Conservation (phyloP, 2,888 invertebrate genomes). For the Philopedon plagiatum region DNA sequence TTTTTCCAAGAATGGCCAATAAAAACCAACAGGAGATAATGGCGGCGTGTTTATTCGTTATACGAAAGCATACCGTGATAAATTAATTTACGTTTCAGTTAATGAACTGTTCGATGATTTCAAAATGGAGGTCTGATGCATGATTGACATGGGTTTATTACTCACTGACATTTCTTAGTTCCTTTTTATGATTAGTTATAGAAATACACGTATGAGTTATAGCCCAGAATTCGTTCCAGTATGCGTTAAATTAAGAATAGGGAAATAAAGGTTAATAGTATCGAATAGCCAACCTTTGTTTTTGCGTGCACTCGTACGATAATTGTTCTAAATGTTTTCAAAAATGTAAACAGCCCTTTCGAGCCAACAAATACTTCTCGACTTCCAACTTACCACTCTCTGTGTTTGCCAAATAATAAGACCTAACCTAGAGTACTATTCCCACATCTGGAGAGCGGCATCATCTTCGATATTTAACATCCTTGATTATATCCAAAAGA, state of each 20-base stretch:
- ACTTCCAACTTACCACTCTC: too few species aligned
- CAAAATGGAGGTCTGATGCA: slow-evolving; percentile 27
- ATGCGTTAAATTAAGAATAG: neutral
- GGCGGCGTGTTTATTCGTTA: slow-evolving; percentile 1
- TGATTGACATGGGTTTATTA: slow-evolving; percentile 40
- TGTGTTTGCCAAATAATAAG: too few species aligned
- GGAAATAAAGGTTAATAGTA: neutral
- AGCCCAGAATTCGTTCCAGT: neutral
- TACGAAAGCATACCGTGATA: slow-evolving; percentile 10
- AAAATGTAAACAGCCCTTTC: too few species aligned
- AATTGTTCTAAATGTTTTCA: too few species aligned
- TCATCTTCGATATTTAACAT: too few species aligned
- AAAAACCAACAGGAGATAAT: neutral
- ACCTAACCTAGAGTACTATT: too few species aligned
- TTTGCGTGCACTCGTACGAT: too few species aligned
- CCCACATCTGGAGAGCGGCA: too few species aligned
- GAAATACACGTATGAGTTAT: neutral
- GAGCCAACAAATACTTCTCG: too few species aligned
- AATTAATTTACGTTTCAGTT: slow-evolving; percentile 31
- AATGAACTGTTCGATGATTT: slow-evolving; percentile 15
- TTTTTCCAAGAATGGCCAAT: neutral
- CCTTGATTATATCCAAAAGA: too few species aligned
- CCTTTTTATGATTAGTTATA: slow-evolving; percentile 8
- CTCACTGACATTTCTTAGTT: slow-evolving; percentile 7
- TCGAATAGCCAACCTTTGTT: too few species aligned